These are phyloP conservation scores for Notospermus geniculatus DNA, from an alignment of 1,140 invertebrate species.

Conservation along the genomic window DNA sequence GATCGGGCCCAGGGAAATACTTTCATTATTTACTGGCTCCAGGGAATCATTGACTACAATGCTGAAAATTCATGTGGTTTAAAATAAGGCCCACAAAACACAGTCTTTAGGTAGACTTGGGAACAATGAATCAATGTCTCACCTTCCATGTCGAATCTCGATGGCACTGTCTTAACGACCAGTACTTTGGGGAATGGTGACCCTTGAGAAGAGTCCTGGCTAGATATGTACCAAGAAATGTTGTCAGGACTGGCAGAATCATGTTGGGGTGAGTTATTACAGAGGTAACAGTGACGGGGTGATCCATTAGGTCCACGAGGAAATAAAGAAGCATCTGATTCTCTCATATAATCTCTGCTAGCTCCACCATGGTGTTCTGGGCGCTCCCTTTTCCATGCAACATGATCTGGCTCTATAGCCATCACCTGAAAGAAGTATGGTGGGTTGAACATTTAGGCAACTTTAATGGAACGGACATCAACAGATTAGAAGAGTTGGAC, in stretches of 20 bases:
- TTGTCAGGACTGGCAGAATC: constrained; percentile 42
- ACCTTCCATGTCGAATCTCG: constrained; percentile 10
- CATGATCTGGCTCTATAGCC: constrained; percentile 45
- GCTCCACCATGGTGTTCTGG: constrained; percentile 51
- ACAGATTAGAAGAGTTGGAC: too few species aligned
- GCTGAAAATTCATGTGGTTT: too few species aligned
- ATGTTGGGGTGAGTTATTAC: constrained; percentile 40
- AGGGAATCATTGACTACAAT: too few species aligned
- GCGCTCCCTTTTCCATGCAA: constrained; percentile 46
- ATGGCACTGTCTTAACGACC: not conserved
- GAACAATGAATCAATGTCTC: not conserved
- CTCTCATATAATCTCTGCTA: constrained; percentile 41
- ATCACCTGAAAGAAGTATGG: constrained; percentile 53
- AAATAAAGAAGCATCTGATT: constrained; percentile 46
- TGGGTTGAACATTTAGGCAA: too few species aligned
- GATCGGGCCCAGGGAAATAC: too few species aligned
- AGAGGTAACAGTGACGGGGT: constrained; percentile 33
- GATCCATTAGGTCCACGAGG: constrained; percentile 39
- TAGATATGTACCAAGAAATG: constrained; percentile 38
- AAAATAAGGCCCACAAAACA: too few species aligned
- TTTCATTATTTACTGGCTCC: too few species aligned
- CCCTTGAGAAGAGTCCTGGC: constrained; percentile 13
- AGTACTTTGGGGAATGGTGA: constrained; percentile 3
- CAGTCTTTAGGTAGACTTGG: too few species aligned
- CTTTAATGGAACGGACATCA: too few species aligned